A percentile compares a stretch with the other conserved stretches of the same genome.
phyloP scores from a whole-genome alignment of 1,140 invertebrate genomes.

The Diuraphis noxia region DNA sequence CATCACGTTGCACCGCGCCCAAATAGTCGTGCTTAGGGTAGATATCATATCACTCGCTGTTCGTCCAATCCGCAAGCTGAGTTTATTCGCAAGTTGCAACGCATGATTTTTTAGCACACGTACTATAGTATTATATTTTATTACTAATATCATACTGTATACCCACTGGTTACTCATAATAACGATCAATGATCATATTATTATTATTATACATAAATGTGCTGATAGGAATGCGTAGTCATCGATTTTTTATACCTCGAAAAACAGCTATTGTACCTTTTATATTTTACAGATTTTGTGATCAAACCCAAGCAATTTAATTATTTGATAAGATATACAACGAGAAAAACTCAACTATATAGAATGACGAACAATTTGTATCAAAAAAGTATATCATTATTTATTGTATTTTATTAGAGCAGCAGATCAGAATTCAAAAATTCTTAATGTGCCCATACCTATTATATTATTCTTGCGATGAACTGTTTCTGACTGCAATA shows the following conservation, averaged over 20 bases:
- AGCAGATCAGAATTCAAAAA: not conserved
- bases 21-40: no score
- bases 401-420: not conserved
- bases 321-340: not conserved
- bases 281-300: not conserved
- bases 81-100: no score
- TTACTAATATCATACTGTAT: no score
- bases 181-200: not conserved
- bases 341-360: not conserved
- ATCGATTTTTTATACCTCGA: no score
- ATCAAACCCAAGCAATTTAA: not conserved
- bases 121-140: no score
- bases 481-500: not conserved
- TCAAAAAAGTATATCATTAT: not conserved
- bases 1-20: no score
- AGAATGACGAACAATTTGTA: not conserved
- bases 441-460: not conserved
- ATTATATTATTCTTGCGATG: not conserved
- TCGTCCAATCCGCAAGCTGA: no score
- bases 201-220: no score
- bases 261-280: no score
- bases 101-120: no score
- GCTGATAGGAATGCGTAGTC: no score
- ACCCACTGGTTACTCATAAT: not conserved
- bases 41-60: no score